Evolutionary conservation across 2,797 vertebrate genomes (phyloP), one percentile per base, ranked within the genome.

Genomic region (Psittacula derbiana): DNA sequence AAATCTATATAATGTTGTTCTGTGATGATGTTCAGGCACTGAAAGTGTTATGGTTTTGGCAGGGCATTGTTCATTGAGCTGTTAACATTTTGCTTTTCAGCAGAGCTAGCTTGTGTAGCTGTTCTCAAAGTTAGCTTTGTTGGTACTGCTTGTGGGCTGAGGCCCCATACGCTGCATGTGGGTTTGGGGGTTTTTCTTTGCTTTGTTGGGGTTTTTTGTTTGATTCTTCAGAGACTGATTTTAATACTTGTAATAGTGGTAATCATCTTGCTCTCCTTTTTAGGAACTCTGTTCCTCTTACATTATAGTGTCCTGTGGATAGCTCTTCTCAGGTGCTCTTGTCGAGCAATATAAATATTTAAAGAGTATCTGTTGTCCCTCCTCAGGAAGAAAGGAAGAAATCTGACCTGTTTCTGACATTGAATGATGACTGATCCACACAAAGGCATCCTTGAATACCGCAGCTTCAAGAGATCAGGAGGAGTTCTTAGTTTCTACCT

Each of bases 291-390:
- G 3, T 28, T 83, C 8, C 79, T 75, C 43, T 28, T 28, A 11
- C 7, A 1, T 41, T 40, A 20, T n/a, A n/a, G n/a, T 61, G 2
- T 73, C 41, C 57, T 8, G 0, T 31, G 8, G 50, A 87, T 64
- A 80, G 58, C 23, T 60, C 1, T 73, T 93, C 66, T 84, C 52
- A 38, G 16, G 40, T 87, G 60, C 30, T 83, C 3, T 6, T 40
- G 17, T 61, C 23, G 70, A 88, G 38, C 4, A 53, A 23, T 66
- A 72, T 93, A 75, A 95, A 93, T 95, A 25, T 91, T 96, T 95
- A 31, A 96, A 87, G 62, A 89, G 24, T 50, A 19, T 71, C 49
- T 84, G 11, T 86, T 79, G 49, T 82, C 19, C 94, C 27, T 86
- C 46, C 66, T 85, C 20, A n/a, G 12, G 38, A 82, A 85, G 78